Evolutionary conservation across 2,113 vertebrate species (phyloP), one percentile per base, ranked within the genome.

Genomic region (Gambusia affinis): DNA sequence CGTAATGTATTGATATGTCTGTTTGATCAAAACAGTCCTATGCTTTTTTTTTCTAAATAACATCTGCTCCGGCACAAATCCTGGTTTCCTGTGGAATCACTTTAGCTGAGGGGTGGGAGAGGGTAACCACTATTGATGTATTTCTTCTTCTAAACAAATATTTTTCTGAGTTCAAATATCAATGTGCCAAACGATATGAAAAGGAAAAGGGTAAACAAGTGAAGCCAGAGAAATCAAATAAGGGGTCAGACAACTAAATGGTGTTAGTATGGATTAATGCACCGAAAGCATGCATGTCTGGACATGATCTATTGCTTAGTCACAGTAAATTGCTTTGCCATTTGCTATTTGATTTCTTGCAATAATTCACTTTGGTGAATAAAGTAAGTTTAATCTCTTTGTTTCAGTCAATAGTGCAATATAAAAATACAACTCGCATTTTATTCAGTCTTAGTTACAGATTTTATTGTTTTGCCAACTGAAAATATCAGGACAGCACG

Each of bases 261-360:
- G 5, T 74, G 75, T 89, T 90, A 90, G 74, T 76, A 85, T 81
- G 30, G 84, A 87, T 69, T 29, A n/a, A 54, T 17, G 12, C 4
- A 73, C 30, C 29, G 64, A 61, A 28, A 67, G 63, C 73, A 60
- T 29, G 33, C 62, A 47, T 19, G 71, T 75, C 73, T 28, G 15
- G 35, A 39, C 44, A 31, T 75, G 85, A 88, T 81, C 12, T 60
- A 85, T 80, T 28, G 67, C 5, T 29, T 61, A 67, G 72, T 76
- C 74, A 31, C 42, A 51, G 35, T 33, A 63, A 77, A 73, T 69
- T n/a, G 12, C 29, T 65, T 44, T 76, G 78, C 68, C 60, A 61
- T 82, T 72, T 62, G 83, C 60, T 27, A 67, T 69, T 66, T 22
- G 47, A 72, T 60, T 33, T 60, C 57, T 69, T 75, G 57, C 31